Evolutionary conservation across 2,888 invertebrate species (phyloP).

Genomic region (Arctia plantaginis): DNA sequence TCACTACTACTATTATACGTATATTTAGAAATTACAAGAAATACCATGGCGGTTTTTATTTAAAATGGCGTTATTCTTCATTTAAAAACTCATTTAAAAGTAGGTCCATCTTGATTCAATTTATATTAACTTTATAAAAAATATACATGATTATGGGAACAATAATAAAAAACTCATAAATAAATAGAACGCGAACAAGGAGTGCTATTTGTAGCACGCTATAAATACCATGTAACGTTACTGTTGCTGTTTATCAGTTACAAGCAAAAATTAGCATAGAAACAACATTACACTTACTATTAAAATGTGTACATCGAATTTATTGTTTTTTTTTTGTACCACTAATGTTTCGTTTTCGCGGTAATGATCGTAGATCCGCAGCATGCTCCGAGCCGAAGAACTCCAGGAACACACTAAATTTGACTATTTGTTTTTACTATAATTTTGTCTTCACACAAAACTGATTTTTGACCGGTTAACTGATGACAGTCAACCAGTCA

Average conservation of each 20-base stretch:
- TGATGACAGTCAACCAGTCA: too few species aligned
- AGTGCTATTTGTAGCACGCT: constrained; percentile 21
- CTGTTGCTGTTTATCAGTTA: constrained; percentile 24
- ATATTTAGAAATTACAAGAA: not conserved
- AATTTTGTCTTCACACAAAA: not conserved
- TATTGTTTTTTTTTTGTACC: constrained; percentile 18
- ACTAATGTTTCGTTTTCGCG: constrained; percentile 4
- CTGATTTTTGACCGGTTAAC: not conserved
- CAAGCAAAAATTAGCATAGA: constrained; percentile 33
- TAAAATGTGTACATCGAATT: constrained; percentile 23
- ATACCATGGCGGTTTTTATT: not conserved
- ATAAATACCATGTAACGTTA: constrained; percentile 19
- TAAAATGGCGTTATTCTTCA: not conserved
- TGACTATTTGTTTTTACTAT: too few species aligned
- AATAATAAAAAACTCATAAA: constrained; percentile 4
- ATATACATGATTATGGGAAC: not conserved
- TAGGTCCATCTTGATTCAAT: not conserved
- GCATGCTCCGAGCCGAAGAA: constrained; percentile 26
- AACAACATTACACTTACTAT: constrained; percentile 27
- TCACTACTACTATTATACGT: not conserved
- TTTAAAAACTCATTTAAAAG: not conserved
- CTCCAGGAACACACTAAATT: constrained; percentile 20
- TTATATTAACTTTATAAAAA: not conserved
- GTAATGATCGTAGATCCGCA: constrained; percentile 25
- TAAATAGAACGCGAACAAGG: constrained; percentile 19